Evolutionary conservation across 2,888 invertebrate species (phyloP), one percentile per base, ranked within the genome.

Genomic region (Xanthia icteritia): DNA sequence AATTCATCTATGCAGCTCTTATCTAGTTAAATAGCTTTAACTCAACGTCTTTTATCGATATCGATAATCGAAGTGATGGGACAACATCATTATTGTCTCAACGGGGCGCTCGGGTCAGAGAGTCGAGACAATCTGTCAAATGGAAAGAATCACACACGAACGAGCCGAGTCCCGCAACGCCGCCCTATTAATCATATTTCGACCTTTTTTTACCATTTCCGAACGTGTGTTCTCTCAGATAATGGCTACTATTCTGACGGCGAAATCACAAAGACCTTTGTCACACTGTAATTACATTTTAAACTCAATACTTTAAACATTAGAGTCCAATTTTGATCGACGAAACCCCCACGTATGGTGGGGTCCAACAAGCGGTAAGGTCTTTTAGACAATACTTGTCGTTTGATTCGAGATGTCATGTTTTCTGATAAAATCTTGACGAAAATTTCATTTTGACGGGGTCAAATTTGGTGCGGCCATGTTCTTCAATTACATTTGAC

Each of bases 61-160:
- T 94, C 94, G 93, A 92, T 86, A 85, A 77, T 77, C 64, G 5
- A 76, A 90, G 89, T 88, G 87, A 83, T 88, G 91, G 89, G 90
- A 92, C 93, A 92, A 91, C 95, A 93, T 94, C 95, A 95, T 95
- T 94, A 95, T 91, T 90, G 92, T 92, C 96, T 90, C 96, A 90
- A 90, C 95, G 95, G 96, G 96, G 95, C 92, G 95, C 95, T 94
- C 92, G 91, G 96, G 96, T 95, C 95, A 95, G 93, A 94, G 94
- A 95, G 94, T 91, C 94, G 96, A 95, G 96, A 96, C 96, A 96
- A 96, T 96, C 96, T 96, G 96, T 96, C 96, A 96, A 95, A 95
- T 92, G 93, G 93, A 94, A 94, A 94, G 96, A 96, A 96, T 96
- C 96, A 96, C 96, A 96, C 94, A 94, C 94, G 88, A 89, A 86